Percentiles rank a stretch among this genome's conserved stretches.
These are phyloP conservation scores for Anneissia japonica DNA, from an alignment of 35 echinoderm and acorn worm species.

Conservation along the genomic window DNA sequence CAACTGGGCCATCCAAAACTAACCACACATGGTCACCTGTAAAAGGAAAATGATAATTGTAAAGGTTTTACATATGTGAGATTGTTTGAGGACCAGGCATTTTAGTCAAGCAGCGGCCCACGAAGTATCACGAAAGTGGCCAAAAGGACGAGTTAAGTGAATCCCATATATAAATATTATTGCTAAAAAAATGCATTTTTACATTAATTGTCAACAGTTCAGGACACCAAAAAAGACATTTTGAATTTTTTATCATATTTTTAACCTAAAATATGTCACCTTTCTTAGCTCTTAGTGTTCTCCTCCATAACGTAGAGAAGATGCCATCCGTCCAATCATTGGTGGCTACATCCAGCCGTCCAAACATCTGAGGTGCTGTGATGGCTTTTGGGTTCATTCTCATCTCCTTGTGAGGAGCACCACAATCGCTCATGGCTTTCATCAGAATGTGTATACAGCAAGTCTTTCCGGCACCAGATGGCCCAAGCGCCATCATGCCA, in stretches of 20 bases:
- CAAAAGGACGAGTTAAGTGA: no score
- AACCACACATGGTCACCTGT: slow-evolving; percentile 92
- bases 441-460: slow-evolving; percentile 94
- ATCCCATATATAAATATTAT: no score
- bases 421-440: slow-evolving; percentile 93
- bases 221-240: no score
- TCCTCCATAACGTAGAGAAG: slow-evolving; percentile 92
- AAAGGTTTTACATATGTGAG: no score
- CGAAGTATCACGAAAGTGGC: no score
- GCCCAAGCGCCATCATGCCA: slow-evolving; percentile 91
- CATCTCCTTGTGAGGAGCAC: slow-evolving; percentile 88
- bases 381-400: slow-evolving; percentile 98
- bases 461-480: slow-evolving; percentile 84
- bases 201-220: no score
- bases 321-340: slow-evolving; percentile 99
- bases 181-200: no score
- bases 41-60: neutral
- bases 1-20: slow-evolving; percentile 90
- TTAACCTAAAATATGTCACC: slow-evolving; percentile 31
- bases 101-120: no score
- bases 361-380: slow-evolving; percentile 97
- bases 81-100: neutral
- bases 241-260: no score
- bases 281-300: slow-evolving; percentile 86
- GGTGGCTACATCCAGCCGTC: slow-evolving; percentile 80